These are phyloP conservation scores for Ischnus inquisitorius DNA, from an alignment of 2,888 invertebrate genomes.

Conservation along the genomic window DNA sequence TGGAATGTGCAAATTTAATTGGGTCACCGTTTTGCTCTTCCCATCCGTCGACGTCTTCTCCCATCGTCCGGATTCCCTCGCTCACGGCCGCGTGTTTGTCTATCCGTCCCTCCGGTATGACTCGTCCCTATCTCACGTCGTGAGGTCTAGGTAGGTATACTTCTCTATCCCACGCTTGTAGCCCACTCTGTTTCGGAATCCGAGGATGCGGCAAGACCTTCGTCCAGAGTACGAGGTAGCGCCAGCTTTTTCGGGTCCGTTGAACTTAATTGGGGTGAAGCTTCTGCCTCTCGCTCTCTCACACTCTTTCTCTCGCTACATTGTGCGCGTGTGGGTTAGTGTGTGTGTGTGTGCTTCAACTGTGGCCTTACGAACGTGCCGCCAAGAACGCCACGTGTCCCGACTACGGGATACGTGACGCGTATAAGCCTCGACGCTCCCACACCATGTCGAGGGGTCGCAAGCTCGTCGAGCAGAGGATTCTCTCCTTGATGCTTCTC, in stretches of 20 bases:
- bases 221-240: constrained; percentile 26
- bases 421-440: constrained; percentile 22
- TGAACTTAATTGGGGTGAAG: constrained; percentile 76
- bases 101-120: constrained; percentile 39
- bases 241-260: constrained; percentile 75
- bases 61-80: constrained; percentile 32
- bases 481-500: constrained; percentile 1
- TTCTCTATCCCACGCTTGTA: constrained; percentile 15
- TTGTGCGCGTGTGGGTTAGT: neutral
- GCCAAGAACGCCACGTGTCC: constrained; percentile 32
- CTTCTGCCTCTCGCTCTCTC: constrained; percentile 37
- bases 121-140: constrained; percentile 20
- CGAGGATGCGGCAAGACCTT: constrained; percentile 22
- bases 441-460: constrained; percentile 21
- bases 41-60: constrained; percentile 20
- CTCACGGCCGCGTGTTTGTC: constrained; percentile 28
- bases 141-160: constrained; percentile 7
- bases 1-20: constrained; percentile 78
- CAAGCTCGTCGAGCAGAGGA: constrained; percentile 35
- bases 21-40: constrained; percentile 72
- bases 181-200: constrained; percentile 37
- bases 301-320: constrained; percentile 25
- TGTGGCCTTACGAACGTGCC: constrained; percentile 40
- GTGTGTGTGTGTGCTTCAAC: neutral
- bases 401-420: constrained; percentile 47